Conservation (phyloP, 2,113 vertebrate genomes). For the Eolophus roseicapilla region DNA sequence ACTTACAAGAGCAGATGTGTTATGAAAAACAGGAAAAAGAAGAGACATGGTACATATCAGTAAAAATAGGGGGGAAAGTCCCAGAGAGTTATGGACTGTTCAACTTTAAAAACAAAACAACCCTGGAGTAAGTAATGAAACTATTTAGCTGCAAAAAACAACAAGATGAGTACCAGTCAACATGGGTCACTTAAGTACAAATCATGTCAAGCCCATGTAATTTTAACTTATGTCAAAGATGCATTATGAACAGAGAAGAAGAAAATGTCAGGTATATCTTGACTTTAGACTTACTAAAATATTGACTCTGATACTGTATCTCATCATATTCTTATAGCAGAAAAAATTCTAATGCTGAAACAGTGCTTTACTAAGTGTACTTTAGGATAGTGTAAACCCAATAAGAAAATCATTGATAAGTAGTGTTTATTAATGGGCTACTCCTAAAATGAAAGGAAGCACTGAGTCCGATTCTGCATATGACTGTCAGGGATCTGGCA, state of each 20-base stretch:
- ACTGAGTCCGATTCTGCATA: background rate
- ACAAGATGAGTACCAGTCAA: background rate
- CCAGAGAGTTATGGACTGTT: background rate
- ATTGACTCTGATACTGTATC: background rate
- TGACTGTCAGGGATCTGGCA: background rate
- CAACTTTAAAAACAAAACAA: background rate
- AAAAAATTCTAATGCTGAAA: background rate
- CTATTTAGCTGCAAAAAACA: background rate
- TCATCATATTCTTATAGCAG: background rate
- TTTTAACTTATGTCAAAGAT: background rate
- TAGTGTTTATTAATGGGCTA: background rate
- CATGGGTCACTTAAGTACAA: background rate
- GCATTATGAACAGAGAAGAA: background rate
- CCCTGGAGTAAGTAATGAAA: background rate
- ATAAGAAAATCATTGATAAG: background rate
- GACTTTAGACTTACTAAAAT: background rate
- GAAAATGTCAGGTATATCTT: background rate
- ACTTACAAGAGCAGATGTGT: background rate
- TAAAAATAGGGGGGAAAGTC: accelerated
- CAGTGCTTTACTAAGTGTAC: background rate
- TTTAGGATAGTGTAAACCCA: background rate
- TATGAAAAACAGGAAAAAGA: background rate
- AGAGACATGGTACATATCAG: background rate
- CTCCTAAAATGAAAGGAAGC: background rate
- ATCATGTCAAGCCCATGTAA: background rate